These are phyloP conservation scores for Syritta pipiens DNA, from an alignment of 2,888 invertebrate genomes.

Conservation along the genomic window DNA sequence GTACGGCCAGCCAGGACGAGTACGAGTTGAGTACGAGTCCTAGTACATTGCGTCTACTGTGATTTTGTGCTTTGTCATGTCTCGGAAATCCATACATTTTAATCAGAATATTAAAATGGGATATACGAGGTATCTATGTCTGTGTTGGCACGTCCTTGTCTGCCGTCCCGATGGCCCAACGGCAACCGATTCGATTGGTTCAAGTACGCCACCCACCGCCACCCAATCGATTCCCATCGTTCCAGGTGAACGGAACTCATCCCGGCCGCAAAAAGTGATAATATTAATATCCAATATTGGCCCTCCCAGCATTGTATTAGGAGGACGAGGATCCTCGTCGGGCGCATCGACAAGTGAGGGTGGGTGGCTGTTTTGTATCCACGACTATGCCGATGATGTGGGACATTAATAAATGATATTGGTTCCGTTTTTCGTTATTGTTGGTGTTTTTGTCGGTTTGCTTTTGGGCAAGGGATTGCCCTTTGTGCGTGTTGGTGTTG, in stretches of 20 bases:
- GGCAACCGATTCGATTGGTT: neutral
- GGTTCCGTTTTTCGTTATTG: slow-evolving; percentile 18
- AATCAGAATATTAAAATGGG: slow-evolving; percentile 26
- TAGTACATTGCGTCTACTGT: neutral
- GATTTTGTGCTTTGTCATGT: slow-evolving; percentile 10
- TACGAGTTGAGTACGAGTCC: no score
- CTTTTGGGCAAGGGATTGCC: neutral
- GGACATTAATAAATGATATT: slow-evolving; percentile 29
- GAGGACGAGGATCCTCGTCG: neutral
- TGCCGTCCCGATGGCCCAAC: neutral
- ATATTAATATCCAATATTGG: slow-evolving; percentile 14
- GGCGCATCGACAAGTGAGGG: slow-evolving; percentile 6
- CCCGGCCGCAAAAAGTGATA: slow-evolving; percentile 9
- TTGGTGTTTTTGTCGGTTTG: neutral
- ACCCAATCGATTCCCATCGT: slow-evolving; percentile 7
- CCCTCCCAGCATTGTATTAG: slow-evolving; percentile 1
- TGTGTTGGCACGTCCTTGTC: neutral
- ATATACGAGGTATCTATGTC: no score
- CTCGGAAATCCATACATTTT: slow-evolving; percentile 30
- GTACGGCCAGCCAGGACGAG: no score
- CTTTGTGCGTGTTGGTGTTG: neutral
- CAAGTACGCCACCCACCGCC: neutral
- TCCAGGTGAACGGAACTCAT: slow-evolving; percentile 5
- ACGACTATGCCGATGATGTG: slow-evolving; percentile 3
- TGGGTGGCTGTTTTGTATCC: slow-evolving; percentile 2